Evolutionary conservation across 2,113 vertebrate genomes (phyloP), one percentile per base, ranked within the genome.

Genomic region (Cettia cetti): DNA sequence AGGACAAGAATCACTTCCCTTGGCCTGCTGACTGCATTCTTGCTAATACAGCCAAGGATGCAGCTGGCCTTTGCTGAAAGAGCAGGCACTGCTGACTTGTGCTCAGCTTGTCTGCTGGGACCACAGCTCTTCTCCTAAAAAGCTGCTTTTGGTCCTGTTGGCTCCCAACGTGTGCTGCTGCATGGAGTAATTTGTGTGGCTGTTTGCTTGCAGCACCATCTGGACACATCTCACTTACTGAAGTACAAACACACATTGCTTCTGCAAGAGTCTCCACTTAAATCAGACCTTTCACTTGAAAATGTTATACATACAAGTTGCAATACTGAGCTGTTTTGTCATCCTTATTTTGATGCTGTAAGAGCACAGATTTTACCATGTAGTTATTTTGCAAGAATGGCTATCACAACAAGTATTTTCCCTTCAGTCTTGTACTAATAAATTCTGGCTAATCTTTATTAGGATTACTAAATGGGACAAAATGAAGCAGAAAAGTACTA

Each of bases 361-460:
- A 75, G n/a, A 66, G 52, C 28, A 40, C 33, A 65, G 79, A 70
- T 87, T 94, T 90, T 65, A 37, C 18, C 18, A 39, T 9, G 7
- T 61, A 89, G 49, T 86, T 94, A 39, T 79, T 92, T 94, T 89
- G 64, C 24, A 57, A 84, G 70, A 56, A 33, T 2, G 13, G 24
- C 40, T 84, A 21, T 64, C 52, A 82, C 40, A 92, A 35, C 33
- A 64, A 76, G 53, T 77, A 31, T 89, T 94, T 93, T 87, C 45
- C 30, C 45, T 81, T 94, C 37, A 61, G n/a, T 72, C 11, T 91
- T 76, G 39, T 61, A 44, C 22, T 61, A 84, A 64, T 81, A 63
- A 92, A 82, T 78, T 89, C 57, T 87, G 57, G 24, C 37, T 92
- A 76, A 91, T 91, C 42, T 92, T 44, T 82, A 49, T 72, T 77